A percentile compares a stretch with the other conserved stretches of the same genome.
Evolutionary conservation across 2,797 vertebrate species (phyloP).

Genomic region (Macropus fuliginosus): DNA sequence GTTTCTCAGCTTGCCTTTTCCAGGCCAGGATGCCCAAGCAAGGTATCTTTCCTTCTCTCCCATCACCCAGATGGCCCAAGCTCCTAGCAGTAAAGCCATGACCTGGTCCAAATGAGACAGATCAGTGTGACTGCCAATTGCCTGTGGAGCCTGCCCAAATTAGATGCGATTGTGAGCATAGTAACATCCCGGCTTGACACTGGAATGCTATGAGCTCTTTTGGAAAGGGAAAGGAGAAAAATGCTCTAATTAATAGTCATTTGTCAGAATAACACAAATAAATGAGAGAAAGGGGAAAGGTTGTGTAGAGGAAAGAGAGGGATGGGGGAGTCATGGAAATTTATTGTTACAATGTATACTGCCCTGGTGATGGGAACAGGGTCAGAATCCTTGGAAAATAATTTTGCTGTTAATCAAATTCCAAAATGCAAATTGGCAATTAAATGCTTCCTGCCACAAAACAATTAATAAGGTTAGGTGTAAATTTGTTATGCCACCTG

Average conservation of each 20-base stretch:
- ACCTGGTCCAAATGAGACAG: constrained; percentile 80
- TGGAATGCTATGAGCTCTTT: constrained; percentile 75
- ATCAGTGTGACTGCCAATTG: constrained; percentile 78
- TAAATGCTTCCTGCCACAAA: constrained; percentile 42
- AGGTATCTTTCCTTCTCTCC: constrained; percentile 77
- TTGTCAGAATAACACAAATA: constrained; percentile 20
- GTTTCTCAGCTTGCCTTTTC: neutral
- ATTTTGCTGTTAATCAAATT: constrained; percentile 60
- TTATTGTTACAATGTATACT: constrained; percentile 18
- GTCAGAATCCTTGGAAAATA: constrained; percentile 36
- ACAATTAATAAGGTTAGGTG: constrained; percentile 53
- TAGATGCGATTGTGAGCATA: constrained; percentile 80
- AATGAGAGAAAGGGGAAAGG: neutral
- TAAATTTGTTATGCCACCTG: constrained; percentile 57
- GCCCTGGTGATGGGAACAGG: constrained; percentile 33
- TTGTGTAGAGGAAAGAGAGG: neutral
- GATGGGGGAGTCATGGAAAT: constrained; percentile 10
- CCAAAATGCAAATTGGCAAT: constrained; percentile 22
- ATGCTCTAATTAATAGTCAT: constrained; percentile 63
- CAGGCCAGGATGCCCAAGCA: neutral
- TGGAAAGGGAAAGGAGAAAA: constrained; percentile 78
- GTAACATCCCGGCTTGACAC: constrained; percentile 77
- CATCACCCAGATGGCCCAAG: constrained; percentile 73
- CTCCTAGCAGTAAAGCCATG: constrained; percentile 76
- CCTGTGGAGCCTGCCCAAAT: constrained; percentile 79